Base-by-base conservation (phyloP, 2,113 vertebrate species). In the Nettapus auritus region DNA sequence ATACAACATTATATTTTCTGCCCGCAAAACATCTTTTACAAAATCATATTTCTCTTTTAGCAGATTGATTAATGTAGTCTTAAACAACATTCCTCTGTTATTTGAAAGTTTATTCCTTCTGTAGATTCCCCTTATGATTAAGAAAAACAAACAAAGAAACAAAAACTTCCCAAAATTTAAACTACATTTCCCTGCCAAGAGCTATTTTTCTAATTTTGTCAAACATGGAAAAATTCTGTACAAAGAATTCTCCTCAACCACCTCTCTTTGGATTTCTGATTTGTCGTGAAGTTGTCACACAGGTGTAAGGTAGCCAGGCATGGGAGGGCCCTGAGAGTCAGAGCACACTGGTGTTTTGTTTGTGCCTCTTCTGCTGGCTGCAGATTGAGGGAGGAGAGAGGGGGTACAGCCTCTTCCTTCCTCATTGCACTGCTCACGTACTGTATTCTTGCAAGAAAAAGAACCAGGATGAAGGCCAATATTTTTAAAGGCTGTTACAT, bases 241-340 rank as follows among this genome's bases (percentile, higher is more conserved):
- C 22, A 46, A n/a, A 36, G 22, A 46, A 19, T 53, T 26, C 25
- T 84, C 33, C 42, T 87, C 34, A 79, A 36, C 16, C 33, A 78
- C 28, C 19, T 38, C 73, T 78, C 66, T 84, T 96, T 89, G 92
- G 91, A 87, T 87, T 94, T 97, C 92, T 93, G 90, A 94, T 89
- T 89, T 94, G 89, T 85, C 83, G 84, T 92, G 56, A 90, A 92
- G 84, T 86, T 93, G 55, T 94, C 91, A 90, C 93, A 89, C 69
- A 92, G 87, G 77, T 88, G 86, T 93, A 96, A 93, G 86, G 82
- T 85, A 96, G 89, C 66, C 82, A 96, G 89, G 80, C 68, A 88
- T 74, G 74, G 46, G 92, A 93, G 93, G 82, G 94, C 79, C 90
- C 69, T 48, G 85, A 91, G 92, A 89, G 77, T 82, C 78, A 85